Evolutionary conservation across 1,140 invertebrate species (phyloP).

Genomic region (Maniola jurtina): DNA sequence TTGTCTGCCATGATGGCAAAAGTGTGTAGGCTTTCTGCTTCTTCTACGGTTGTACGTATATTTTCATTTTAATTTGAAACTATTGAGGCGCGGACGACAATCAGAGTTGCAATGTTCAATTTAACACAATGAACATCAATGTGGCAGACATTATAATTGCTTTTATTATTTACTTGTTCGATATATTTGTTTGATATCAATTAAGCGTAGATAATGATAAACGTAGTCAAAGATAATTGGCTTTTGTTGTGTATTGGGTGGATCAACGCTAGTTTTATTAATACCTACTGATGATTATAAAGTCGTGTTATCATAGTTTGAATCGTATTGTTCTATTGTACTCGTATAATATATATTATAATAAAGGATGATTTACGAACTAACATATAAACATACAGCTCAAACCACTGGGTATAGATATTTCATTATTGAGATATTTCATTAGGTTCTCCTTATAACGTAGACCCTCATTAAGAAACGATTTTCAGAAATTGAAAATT

Average conservation of each 20-base stretch:
- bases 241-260: slow-evolving; percentile 46
- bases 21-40: slow-evolving; percentile 10
- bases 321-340: not conserved
- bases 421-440: too few species aligned
- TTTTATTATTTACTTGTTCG: slow-evolving; percentile 62
- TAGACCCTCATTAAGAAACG: too few species aligned
- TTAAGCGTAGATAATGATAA: slow-evolving; percentile 68
- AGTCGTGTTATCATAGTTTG: not conserved
- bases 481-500: too few species aligned
- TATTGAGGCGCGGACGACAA: slow-evolving; percentile 35
- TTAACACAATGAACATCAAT: slow-evolving; percentile 56
- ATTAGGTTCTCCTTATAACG: too few species aligned
- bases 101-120: slow-evolving; percentile 49
- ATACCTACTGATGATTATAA: not conserved
- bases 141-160: slow-evolving; percentile 51
- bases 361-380: too few species aligned
- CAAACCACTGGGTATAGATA: too few species aligned
- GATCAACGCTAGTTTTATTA: slow-evolving; percentile 30
- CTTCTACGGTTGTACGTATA: slow-evolving; percentile 24
- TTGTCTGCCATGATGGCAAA: slow-evolving; percentile 54
- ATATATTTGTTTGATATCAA: slow-evolving; percentile 74
- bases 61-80: slow-evolving; percentile 47
- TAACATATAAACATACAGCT: too few species aligned
- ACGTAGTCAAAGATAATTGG: slow-evolving; percentile 51
- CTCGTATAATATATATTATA: not conserved